Conservation (phyloP, 2,797 vertebrate species). For the Myripristis murdjan region DNA sequence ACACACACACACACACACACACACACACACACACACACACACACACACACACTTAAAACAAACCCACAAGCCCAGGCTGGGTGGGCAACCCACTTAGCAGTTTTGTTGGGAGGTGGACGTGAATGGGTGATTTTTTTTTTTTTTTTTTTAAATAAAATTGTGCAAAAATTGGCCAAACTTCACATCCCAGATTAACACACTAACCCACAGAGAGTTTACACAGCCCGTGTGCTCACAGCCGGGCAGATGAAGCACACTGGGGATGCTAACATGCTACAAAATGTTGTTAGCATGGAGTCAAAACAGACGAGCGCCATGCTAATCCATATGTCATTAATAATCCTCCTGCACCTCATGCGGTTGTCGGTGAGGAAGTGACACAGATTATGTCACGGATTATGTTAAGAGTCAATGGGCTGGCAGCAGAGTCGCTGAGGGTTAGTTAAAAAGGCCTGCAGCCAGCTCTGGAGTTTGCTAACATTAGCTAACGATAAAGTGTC, state of each 20-base stretch:
- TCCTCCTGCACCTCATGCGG: neutral
- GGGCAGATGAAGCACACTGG: neutral
- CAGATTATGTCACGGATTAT: neutral
- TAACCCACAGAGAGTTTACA: neutral
- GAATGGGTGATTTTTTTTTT: no score
- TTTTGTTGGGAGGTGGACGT: no score
- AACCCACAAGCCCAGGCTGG: no score
- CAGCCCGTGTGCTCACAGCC: neutral
- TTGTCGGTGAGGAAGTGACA: neutral
- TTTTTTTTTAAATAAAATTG: neutral
- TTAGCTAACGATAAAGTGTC: slow-evolving; percentile 48
- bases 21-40: no score
- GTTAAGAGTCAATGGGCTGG: neutral
- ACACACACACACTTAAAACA: no score
- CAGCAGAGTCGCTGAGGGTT: neutral
- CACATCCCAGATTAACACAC: neutral
- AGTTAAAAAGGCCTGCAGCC: slow-evolving; percentile 41
- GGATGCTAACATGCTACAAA: neutral
- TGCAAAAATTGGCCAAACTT: neutral
- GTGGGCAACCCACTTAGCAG: no score
- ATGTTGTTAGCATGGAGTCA: neutral
- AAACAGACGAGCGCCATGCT: neutral
- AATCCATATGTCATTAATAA: neutral
- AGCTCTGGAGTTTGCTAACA: slow-evolving; percentile 56
- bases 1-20: no score